These are phyloP conservation scores for Empis livida DNA, from an alignment of 2,888 invertebrate genomes.

Conservation along the genomic window DNA sequence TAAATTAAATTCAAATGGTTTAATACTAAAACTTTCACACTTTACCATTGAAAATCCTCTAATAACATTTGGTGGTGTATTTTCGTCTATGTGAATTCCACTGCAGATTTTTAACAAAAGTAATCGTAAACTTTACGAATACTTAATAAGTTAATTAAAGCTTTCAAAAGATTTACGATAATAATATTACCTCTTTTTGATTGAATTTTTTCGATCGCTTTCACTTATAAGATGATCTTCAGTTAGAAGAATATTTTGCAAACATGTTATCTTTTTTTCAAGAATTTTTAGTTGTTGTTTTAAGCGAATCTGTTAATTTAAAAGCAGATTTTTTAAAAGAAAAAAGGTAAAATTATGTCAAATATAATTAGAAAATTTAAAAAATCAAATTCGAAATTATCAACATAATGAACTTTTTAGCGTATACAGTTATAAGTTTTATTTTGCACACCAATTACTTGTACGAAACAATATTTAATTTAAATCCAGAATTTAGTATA, in stretches of 20 bases:
- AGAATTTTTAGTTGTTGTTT: constrained; percentile 1
- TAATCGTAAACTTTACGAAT: constrained; percentile 5
- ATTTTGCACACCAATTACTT: too few species aligned
- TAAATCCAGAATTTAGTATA: too few species aligned
- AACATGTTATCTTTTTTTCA: not conserved
- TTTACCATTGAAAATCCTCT: constrained; percentile 1
- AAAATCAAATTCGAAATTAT: too few species aligned
- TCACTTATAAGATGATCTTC: not conserved
- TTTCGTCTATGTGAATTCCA: constrained; percentile 4
- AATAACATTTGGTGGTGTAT: constrained; percentile 4
- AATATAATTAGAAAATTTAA: too few species aligned
- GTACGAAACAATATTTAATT: too few species aligned
- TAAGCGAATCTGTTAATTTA: constrained; percentile 1
- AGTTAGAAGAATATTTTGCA: not conserved
- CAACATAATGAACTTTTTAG: too few species aligned
- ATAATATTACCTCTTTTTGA: not conserved
- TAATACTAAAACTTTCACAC: not conserved
- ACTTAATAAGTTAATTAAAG: not conserved
- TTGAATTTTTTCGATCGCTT: constrained; percentile 3
- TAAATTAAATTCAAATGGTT: constrained; percentile 8
- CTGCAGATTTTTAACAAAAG: constrained; percentile 1
- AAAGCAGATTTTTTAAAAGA: too few species aligned
- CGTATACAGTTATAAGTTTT: too few species aligned
- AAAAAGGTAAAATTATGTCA: too few species aligned
- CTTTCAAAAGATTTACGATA: not conserved